These are phyloP conservation scores for Latheticus oryzae DNA, from an alignment of 2,888 invertebrate genomes.

Conservation along the genomic window DNA sequence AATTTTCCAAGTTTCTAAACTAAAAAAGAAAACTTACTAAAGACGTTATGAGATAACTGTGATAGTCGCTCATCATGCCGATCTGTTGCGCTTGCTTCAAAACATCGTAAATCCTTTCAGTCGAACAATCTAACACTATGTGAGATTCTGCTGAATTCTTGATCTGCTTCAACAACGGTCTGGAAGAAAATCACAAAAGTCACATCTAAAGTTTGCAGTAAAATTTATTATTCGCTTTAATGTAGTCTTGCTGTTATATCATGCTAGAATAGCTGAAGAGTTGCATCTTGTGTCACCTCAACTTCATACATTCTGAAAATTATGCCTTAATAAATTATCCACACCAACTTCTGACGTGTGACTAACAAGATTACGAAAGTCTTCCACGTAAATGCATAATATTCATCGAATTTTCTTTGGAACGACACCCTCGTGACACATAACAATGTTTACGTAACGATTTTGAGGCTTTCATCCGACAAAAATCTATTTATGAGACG, in stretches of 20 bases:
- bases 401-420: constrained; percentile 24
- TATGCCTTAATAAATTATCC: constrained; percentile 28
- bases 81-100: constrained; percentile 95
- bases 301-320: constrained; percentile 14
- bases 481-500: constrained; percentile 16
- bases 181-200: constrained; percentile 63
- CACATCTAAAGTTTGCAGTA: background rate
- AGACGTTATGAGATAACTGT: constrained; percentile 93
- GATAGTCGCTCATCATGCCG: constrained; percentile 96
- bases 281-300: constrained; percentile 22
- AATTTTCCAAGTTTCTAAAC: no score
- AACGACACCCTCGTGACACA: constrained; percentile 26
- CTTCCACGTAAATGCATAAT: constrained; percentile 29
- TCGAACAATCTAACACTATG: constrained; percentile 90
- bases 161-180: constrained; percentile 89
- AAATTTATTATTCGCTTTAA: constrained; percentile 30
- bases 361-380: constrained; percentile 32
- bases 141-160: constrained; percentile 93
- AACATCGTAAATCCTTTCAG: constrained; percentile 86
- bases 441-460: constrained; percentile 29
- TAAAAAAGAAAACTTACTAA: no score
- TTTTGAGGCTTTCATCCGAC: constrained; percentile 6
- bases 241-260: constrained; percentile 27
- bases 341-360: constrained; percentile 18
- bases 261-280: constrained; percentile 19